These are phyloP conservation scores for Myrmecobius fasciatus DNA, from an alignment of 2,113 vertebrate genomes.

Conservation along the genomic window DNA sequence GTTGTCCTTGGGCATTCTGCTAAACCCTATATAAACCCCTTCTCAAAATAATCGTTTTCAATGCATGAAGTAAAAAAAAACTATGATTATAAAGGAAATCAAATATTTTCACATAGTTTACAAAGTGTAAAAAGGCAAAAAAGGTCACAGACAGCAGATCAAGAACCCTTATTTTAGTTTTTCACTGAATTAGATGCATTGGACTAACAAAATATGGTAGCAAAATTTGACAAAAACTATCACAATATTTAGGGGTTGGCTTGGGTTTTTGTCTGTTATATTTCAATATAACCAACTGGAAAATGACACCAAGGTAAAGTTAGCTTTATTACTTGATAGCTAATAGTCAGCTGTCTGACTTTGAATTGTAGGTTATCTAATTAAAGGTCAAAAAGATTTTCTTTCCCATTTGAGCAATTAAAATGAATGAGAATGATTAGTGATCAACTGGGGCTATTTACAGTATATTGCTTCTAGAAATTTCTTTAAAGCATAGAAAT, in stretches of 20 bases:
- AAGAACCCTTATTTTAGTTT: neutral
- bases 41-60: neutral
- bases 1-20: neutral
- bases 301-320: constrained; percentile 18
- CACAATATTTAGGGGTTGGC: neutral
- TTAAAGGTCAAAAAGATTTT: constrained; percentile 68
- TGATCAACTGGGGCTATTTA: constrained; percentile 50
- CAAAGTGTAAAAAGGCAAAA: neutral
- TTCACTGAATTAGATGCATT: neutral
- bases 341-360: constrained; percentile 65
- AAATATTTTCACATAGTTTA: neutral
- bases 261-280: neutral
- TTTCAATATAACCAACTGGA: neutral
- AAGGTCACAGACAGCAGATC: neutral
- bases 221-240: constrained; percentile 10
- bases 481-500: constrained; percentile 61
- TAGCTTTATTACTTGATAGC: constrained; percentile 37
- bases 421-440: constrained; percentile 54
- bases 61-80: neutral
- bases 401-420: constrained; percentile 55
- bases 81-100: neutral
- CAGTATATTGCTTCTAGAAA: constrained; percentile 45
- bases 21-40: neutral
- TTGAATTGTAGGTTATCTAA: constrained; percentile 44
- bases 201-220: constrained; percentile 13